Percentiles rank a stretch among this genome's conserved stretches.
Conservation (phyloP, 2,797 vertebrate species). For the Tinamus major region DNA sequence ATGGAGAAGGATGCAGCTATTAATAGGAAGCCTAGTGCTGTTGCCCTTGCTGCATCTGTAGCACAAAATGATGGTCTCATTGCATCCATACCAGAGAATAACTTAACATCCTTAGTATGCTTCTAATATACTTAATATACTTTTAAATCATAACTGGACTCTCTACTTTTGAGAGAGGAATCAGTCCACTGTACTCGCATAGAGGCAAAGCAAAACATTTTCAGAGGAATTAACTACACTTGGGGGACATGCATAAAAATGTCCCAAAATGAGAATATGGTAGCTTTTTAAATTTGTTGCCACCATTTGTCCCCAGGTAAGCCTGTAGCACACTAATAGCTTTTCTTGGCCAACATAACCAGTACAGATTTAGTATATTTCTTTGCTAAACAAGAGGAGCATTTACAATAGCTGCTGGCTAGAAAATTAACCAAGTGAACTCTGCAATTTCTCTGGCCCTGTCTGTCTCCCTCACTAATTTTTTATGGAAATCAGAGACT, state of each 20-base stretch:
- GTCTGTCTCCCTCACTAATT: slow-evolving; percentile 34
- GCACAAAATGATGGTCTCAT: background rate
- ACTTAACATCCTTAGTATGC: background rate
- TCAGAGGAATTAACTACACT: slow-evolving; percentile 34
- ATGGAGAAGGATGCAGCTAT: background rate
- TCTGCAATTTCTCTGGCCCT: slow-evolving; percentile 44
- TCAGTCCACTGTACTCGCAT: background rate
- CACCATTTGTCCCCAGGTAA: slow-evolving; percentile 19
- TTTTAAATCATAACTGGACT: background rate
- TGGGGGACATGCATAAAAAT: slow-evolving; percentile 36
- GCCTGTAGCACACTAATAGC: slow-evolving; percentile 2
- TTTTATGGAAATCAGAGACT: slow-evolving; percentile 59
- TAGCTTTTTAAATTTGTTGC: slow-evolving; percentile 32
- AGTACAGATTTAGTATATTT: background rate
- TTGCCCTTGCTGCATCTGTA: background rate
- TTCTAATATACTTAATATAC: background rate
- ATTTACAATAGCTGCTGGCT: slow-evolving; percentile 48
- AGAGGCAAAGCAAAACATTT: background rate
- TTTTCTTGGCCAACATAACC: slow-evolving; percentile 21
- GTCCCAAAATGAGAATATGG: background rate
- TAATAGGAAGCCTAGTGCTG: background rate
- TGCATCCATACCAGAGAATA: background rate
- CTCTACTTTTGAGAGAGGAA: background rate
- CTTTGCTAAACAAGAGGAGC: slow-evolving; percentile 34
- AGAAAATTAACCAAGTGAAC: slow-evolving; percentile 60